These are phyloP conservation scores for Idris sp. DNA, from an alignment of 1,140 invertebrate species.

Conservation along the genomic window DNA sequence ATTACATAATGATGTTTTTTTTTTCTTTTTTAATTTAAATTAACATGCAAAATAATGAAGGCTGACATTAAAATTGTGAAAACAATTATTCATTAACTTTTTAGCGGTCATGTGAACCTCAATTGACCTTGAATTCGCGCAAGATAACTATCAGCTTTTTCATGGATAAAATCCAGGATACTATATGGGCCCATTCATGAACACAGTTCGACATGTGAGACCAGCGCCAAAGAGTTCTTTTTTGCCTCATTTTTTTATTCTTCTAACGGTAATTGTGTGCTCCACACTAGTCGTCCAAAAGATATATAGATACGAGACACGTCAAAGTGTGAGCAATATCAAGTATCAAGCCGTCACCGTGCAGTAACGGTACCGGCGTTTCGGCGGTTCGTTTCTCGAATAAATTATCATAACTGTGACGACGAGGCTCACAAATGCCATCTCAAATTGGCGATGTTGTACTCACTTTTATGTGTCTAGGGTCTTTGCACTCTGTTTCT, in stretches of 20 bases:
- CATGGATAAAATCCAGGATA: constrained; percentile 9
- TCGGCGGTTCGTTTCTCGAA: constrained; percentile 70
- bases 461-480: constrained; percentile 1
- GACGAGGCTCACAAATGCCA: constrained; percentile 49
- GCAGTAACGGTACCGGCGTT: constrained; percentile 72
- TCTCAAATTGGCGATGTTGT: constrained; percentile 46
- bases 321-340: constrained; percentile 59
- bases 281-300: constrained; percentile 67
- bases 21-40: no score
- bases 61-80: constrained; percentile 1
- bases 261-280: constrained; percentile 53
- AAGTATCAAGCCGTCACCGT: constrained; percentile 65
- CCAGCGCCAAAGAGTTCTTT: constrained; percentile 1
- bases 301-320: constrained; percentile 55
- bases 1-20: no score
- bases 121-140: constrained; percentile 33
- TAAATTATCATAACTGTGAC: constrained; percentile 72
- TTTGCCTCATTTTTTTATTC: constrained; percentile 21
- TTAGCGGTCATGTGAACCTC: constrained; percentile 40
- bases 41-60: no score
- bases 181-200: constrained; percentile 45
- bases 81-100: constrained; percentile 40
- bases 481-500: constrained; percentile 29
- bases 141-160: constrained; percentile 23
- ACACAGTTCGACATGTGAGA: constrained; percentile 26